Evolutionary conservation across 1,140 invertebrate species (phyloP), one percentile per base, ranked within the genome.

Genomic region (Zaprionus camerounensis): DNA sequence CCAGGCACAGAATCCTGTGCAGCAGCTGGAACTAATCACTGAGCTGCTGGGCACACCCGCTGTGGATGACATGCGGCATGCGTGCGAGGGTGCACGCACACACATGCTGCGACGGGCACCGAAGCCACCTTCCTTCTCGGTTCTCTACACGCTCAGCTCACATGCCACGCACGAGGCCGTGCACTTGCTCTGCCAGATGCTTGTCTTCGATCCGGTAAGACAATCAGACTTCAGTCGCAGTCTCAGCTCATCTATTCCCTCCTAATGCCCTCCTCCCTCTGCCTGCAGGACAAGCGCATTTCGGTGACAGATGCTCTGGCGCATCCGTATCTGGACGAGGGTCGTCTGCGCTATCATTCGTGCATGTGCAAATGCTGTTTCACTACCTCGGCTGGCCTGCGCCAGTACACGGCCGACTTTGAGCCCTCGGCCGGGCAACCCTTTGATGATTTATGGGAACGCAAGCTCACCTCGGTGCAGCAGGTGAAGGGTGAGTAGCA

Each of bases 351-450:
- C 83, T 99, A 99, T 94, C 99, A 99, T 94, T 99, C 99, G 49
- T 99, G 99, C 93, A 99, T 99, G 99, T 99, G 99, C 94, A 97
- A 97, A 90, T 99, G 99, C 93, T 99, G 99, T 94, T 97, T 96
- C 92, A 96, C 95, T 81, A 96, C 95, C 67, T 95, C 95, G 38
- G 94, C 94, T 73, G 95, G 95, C 17, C 94, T 94, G 72, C 94
- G 98, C 70, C 97, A 98, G 93, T 99, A 98, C 93, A 97, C 97
- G 64, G 94, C 95, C 34, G 98, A 99, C 93, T 97, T 99, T 88
- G 99, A 99, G 94, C 98, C 98, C 15, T 95, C 96, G 56, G 97
- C 98, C 53, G 95, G 96, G 34, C 95, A 96, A 92, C 95, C 96
- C 56, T 99, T 99, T 93, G 97, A 98, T 93, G 98, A 99, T 94